Evolutionary conservation across 2,888 invertebrate species (phyloP).

Genomic region (Cheilosia soror): DNA sequence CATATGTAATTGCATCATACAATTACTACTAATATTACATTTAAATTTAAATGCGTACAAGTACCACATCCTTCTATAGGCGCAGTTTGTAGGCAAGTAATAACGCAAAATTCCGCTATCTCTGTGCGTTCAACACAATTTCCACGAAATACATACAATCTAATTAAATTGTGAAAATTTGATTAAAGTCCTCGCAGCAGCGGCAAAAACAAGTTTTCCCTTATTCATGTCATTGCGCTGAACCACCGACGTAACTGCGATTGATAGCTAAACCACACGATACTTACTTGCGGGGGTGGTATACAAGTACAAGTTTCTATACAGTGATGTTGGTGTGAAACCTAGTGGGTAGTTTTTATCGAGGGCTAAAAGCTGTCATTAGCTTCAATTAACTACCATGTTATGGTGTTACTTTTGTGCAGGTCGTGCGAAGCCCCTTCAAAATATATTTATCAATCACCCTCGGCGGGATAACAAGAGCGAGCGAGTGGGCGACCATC

Average conservation of each 20-base stretch:
- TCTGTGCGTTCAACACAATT: no score
- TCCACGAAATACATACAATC: not conserved
- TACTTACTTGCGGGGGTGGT: not conserved
- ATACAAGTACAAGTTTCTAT: not conserved
- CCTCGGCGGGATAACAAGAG: constrained; percentile 26
- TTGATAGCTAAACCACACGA: constrained; percentile 52
- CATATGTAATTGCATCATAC: no score
- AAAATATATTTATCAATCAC: constrained; percentile 60
- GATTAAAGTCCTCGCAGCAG: constrained; percentile 41
- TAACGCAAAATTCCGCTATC: no score
- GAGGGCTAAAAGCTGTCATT: constrained; percentile 72
- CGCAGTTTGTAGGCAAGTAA: no score
- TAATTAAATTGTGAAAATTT: constrained; percentile 68
- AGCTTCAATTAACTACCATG: constrained; percentile 74
- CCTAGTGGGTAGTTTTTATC: constrained; percentile 53
- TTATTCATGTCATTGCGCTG: constrained; percentile 45
- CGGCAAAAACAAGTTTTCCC: constrained; percentile 19
- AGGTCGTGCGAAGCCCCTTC: constrained; percentile 62
- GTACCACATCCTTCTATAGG: no score
- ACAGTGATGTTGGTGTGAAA: constrained; percentile 12
- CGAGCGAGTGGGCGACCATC: no score
- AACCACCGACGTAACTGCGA: constrained; percentile 38
- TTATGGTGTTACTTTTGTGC: constrained; percentile 65
- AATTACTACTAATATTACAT: no score
- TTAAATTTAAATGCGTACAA: no score